Percentiles rank a stretch among this genome's conserved stretches.
phyloP scores from a whole-genome alignment of 2,113 vertebrate species.

The Brachionichthys hirsutus region DNA sequence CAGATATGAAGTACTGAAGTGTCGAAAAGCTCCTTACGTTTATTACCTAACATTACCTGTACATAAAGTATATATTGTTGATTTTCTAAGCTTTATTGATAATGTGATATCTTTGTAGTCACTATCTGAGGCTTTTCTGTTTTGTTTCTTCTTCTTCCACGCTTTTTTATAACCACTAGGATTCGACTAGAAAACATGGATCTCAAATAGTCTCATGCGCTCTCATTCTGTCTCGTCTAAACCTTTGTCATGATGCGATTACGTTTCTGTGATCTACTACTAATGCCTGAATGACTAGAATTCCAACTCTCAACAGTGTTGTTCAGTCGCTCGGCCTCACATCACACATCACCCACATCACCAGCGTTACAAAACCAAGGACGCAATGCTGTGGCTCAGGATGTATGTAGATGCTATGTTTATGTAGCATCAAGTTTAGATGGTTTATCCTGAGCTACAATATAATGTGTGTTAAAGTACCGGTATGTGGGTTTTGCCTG shows the following conservation, averaged over 20 bases:
- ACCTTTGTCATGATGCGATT: conserved; percentile 2
- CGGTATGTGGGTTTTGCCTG: not conserved
- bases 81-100: conserved; percentile 77
- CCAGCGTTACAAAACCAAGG: not conserved
- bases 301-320: conserved; percentile 33
- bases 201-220: not conserved
- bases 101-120: conserved; percentile 74
- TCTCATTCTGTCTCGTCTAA: not conserved
- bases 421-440: not conserved
- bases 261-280: not conserved
- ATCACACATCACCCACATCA: not conserved
- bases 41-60: conserved; percentile 71
- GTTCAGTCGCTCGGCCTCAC: not conserved
- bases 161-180: conserved; percentile 55
- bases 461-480: not conserved
- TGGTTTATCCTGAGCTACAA: not conserved
- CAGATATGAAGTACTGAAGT: conserved; percentile 68
- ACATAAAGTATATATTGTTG: conserved; percentile 77
- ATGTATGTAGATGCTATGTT: not conserved
- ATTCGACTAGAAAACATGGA: conserved; percentile 27
- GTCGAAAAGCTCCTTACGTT: conserved; percentile 54
- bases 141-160: conserved; percentile 57
- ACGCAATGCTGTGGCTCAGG: not conserved
- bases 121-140: conserved; percentile 55
- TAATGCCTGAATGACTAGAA: conserved; percentile 17